Conservation (phyloP, 2,113 vertebrate genomes). For the Leptocoma aspasia region DNA sequence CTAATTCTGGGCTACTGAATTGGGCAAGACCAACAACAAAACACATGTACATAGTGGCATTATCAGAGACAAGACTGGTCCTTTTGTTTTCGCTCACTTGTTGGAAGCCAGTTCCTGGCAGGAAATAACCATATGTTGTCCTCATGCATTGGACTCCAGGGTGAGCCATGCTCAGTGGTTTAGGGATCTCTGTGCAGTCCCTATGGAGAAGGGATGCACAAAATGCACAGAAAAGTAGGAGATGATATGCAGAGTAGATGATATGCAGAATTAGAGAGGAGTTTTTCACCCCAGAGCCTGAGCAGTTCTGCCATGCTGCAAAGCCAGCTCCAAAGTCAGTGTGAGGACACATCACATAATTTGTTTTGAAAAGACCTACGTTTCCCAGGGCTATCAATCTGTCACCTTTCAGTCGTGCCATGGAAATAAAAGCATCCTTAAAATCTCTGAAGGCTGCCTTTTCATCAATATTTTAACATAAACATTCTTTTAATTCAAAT, state of each 20-base stretch:
- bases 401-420: neutral
- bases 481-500: slow-evolving; percentile 26
- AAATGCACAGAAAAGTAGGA: neutral
- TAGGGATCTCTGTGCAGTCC: neutral
- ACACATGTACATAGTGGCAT: neutral
- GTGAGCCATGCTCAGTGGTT: neutral
- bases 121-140: neutral
- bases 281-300: neutral
- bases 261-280: neutral
- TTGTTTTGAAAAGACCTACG: neutral
- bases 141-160: fast-evolving
- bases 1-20: neutral
- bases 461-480: slow-evolving; percentile 48
- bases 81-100: neutral
- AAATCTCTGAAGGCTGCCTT: slow-evolving; percentile 1
- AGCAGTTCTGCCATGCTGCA: neutral
- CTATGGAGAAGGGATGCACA: neutral
- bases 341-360: neutral
- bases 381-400: slow-evolving; percentile 41
- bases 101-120: neutral
- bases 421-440: neutral
- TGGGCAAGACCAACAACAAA: neutral
- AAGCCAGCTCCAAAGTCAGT: neutral
- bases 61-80: neutral
- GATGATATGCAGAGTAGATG: neutral